A percentile compares a stretch with the other conserved stretches of the same genome.
Evolutionary conservation across 2,888 invertebrate species (phyloP).

Genomic region (Toxonevra muliebris): DNA sequence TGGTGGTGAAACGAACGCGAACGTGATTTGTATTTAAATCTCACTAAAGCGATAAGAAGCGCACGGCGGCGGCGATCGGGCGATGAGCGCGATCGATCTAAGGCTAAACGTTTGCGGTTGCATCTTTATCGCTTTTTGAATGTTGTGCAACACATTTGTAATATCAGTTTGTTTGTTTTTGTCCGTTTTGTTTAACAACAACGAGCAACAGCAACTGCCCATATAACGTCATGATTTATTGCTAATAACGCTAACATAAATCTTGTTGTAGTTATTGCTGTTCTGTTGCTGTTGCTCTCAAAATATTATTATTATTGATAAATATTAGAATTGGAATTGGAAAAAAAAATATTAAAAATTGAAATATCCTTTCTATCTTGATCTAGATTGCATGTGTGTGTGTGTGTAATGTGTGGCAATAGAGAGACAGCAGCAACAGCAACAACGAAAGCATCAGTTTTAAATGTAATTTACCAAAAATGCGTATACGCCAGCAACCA

Average conservation of each 20-base stretch:
- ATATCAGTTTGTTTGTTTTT: background rate
- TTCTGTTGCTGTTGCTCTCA: no score
- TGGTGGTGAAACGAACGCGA: constrained; percentile 10
- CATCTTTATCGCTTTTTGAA: background rate
- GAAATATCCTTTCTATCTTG: background rate
- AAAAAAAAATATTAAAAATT: no score
- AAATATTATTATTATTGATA: no score
- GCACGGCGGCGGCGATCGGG: background rate
- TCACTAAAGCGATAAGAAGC: no score
- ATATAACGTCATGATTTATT: constrained; percentile 31
- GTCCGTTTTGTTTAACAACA: background rate
- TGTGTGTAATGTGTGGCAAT: background rate
- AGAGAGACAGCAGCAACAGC: background rate
- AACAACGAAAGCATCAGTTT: background rate
- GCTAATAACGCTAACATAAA: constrained; percentile 28
- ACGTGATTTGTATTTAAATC: constrained; percentile 42
- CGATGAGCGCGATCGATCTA: background rate
- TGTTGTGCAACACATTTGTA: background rate
- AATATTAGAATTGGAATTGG: no score
- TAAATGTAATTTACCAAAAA: constrained; percentile 1
- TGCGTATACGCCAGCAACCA: background rate
- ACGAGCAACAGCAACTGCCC: constrained; percentile 4
- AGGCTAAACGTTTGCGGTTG: background rate
- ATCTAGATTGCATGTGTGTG: constrained; percentile 6
- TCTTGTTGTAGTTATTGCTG: background rate